Conservation (phyloP, 2,888 invertebrate species). For the Cataglyphis albicans region DNA sequence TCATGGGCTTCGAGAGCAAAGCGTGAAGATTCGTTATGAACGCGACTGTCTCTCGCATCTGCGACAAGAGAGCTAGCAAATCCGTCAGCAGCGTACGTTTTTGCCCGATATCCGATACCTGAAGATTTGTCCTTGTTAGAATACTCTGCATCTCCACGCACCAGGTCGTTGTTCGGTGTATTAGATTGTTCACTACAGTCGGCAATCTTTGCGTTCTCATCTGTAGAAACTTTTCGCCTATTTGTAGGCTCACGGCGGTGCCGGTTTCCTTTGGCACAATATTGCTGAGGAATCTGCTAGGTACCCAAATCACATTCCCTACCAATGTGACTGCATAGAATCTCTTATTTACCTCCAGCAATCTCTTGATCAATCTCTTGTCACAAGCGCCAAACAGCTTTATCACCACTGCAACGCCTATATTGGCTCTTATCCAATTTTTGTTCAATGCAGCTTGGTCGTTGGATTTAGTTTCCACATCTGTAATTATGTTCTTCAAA, state of each 20-base stretch:
- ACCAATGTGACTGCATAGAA: slow-evolving; percentile 92
- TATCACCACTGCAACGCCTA: slow-evolving; percentile 89
- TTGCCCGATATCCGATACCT: slow-evolving; percentile 81
- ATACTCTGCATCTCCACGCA: slow-evolving; percentile 86
- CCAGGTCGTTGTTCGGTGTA: slow-evolving; percentile 86
- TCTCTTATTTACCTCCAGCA: slow-evolving; percentile 93
- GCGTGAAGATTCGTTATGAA: slow-evolving; percentile 91
- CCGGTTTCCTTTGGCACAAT: slow-evolving; percentile 87
- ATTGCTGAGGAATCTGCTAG: slow-evolving; percentile 92
- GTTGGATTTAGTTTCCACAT: slow-evolving; percentile 88
- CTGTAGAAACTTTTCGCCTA: slow-evolving; percentile 81
- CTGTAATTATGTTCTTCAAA: slow-evolving; percentile 88
- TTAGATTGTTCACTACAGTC: slow-evolving; percentile 85
- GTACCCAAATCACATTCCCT: slow-evolving; percentile 94
- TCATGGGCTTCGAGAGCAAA: slow-evolving; percentile 91
- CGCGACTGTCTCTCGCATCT: slow-evolving; percentile 86
- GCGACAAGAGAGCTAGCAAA: slow-evolving; percentile 85
- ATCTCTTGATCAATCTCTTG: slow-evolving; percentile 91
- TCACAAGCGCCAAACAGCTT: slow-evolving; percentile 92
- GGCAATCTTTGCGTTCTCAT: slow-evolving; percentile 77
- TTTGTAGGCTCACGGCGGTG: slow-evolving; percentile 75
- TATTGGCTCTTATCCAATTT: slow-evolving; percentile 89
- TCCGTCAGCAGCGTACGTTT: slow-evolving; percentile 87
- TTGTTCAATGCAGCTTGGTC: slow-evolving; percentile 87
- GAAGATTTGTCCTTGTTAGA: slow-evolving; percentile 88